Base-by-base conservation (phyloP, 2,888 invertebrate species). In the Protodeltote pygarga region DNA sequence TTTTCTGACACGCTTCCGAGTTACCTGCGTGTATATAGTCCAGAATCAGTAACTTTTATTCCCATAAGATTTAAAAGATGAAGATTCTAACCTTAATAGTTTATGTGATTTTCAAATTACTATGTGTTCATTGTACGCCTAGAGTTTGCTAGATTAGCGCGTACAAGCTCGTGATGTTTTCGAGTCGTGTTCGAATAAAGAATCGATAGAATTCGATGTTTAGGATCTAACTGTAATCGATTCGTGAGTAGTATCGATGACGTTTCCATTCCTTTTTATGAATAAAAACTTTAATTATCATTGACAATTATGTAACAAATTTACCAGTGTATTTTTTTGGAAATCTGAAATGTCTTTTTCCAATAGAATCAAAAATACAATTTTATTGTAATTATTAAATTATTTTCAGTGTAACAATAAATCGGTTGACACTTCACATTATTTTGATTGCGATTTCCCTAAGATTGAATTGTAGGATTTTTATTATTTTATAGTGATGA, bases 61-160 rank as follows among this genome's bases (percentile, higher is more conserved):
- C 24, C 29, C 27, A 25, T 41, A 45, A 28, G 15, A 28, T 53
- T 35, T 19, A 46, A 57, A 54, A 39, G 29, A 29, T 44, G 27
- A 47, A 61, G 41, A 59, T 61, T 53, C 35, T 54, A 58, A 51
- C 35, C 31, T 65, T 44, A 38, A 39, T 40, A 60, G 51, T 65
- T 37, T 74, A 78, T 62, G 71, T 74, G 70, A 68, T 73, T 75
- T 69, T 70, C 66, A 79, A 81, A 79, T 85, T 83, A 73, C 78
- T 80, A 85, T 84, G 86, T 88, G 87, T 89, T 88, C 87, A 87
- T 83, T 85, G 83, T 85, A 83, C 75, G 77, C 72, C 77, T 88
- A 89, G 86, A 82, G 81, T 84, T 63, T 84, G 87, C 87, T 89
- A 89, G 87, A 73, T 58, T 83, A 81, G 79, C 63, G 65, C 75